Conservation (phyloP, 2,797 vertebrate genomes). For the Aldrovandia affinis region DNA sequence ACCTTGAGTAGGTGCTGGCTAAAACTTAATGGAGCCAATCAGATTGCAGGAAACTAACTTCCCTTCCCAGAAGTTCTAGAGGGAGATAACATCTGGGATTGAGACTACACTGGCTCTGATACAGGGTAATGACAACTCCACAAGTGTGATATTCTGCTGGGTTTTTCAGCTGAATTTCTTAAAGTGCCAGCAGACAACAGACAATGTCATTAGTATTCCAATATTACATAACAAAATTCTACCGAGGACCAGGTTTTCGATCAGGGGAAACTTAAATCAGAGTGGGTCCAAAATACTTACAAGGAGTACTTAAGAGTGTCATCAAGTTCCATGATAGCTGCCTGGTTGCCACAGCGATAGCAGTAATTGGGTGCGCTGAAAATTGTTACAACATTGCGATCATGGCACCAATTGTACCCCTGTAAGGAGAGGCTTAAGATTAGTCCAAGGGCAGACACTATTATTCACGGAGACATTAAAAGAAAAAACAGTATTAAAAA, state of each 20-base stretch:
- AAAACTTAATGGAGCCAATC: no score
- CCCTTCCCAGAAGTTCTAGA: no score
- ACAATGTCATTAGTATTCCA: not conserved
- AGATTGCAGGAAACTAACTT: no score
- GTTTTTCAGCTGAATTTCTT: no score
- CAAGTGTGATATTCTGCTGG: not conserved
- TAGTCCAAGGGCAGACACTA: not conserved
- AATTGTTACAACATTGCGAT: slow-evolving; percentile 97
- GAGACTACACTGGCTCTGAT: not conserved
- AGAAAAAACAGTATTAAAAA: not conserved
- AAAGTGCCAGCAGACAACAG: not conserved
- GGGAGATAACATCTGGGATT: not conserved
- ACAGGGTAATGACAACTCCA: not conserved
- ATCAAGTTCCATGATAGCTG: slow-evolving; percentile 98
- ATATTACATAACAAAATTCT: not conserved
- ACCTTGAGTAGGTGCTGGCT: not conserved
- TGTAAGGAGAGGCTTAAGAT: slow-evolving; percentile 49
- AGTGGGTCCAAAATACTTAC: slow-evolving; percentile 74
- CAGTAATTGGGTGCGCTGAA: slow-evolving; percentile 99
- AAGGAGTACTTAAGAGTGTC: slow-evolving; percentile 99
- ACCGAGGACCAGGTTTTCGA: not conserved
- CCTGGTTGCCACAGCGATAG: slow-evolving; percentile 97
- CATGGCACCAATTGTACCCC: slow-evolving; percentile 99
- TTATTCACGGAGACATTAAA: not conserved
- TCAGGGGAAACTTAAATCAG: not conserved